Evolutionary conservation across 2,797 vertebrate species (phyloP).

Genomic region (Trachops cirrhosus): DNA sequence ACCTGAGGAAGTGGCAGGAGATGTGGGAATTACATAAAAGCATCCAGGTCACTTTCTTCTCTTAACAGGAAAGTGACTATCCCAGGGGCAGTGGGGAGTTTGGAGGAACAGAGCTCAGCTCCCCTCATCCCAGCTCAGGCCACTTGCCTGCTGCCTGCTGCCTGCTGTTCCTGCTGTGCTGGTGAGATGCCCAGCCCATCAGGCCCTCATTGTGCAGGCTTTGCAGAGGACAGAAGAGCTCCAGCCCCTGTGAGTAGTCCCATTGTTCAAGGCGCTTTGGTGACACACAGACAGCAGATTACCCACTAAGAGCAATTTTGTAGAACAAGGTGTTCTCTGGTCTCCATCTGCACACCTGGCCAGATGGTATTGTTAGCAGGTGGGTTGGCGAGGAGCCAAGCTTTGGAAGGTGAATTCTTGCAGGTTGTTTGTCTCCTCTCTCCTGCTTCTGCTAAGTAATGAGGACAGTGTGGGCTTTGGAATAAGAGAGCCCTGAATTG

Average conservation of each 20-base stretch:
- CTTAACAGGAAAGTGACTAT: not conserved
- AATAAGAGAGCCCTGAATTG: not conserved
- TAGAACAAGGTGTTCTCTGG: not conserved
- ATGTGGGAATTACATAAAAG: not conserved
- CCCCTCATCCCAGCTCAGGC: not conserved
- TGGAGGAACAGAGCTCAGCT: not conserved
- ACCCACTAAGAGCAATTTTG: not conserved
- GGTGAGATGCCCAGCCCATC: not conserved
- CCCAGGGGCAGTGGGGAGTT: not conserved
- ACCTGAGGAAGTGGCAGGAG: not conserved
- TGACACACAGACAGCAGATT: not conserved
- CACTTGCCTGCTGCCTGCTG: not conserved
- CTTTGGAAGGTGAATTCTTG: not conserved
- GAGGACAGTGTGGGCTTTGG: not conserved
- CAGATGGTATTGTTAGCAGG: slow-evolving; percentile 25
- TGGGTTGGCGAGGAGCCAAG: not conserved
- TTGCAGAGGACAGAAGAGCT: not conserved
- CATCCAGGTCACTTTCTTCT: not conserved
- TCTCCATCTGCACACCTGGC: not conserved
- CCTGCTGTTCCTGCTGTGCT: fast-evolving
- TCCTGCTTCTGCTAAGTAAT: not conserved
- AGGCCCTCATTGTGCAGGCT: fast-evolving
- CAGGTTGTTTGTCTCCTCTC: not conserved
- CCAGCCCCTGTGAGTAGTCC: not conserved
- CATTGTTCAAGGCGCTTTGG: not conserved